Percentiles rank a stretch among this genome's conserved stretches.
These are phyloP conservation scores for Drosophila formosana DNA, from an alignment of 2,888 invertebrate genomes.

Conservation along the genomic window DNA sequence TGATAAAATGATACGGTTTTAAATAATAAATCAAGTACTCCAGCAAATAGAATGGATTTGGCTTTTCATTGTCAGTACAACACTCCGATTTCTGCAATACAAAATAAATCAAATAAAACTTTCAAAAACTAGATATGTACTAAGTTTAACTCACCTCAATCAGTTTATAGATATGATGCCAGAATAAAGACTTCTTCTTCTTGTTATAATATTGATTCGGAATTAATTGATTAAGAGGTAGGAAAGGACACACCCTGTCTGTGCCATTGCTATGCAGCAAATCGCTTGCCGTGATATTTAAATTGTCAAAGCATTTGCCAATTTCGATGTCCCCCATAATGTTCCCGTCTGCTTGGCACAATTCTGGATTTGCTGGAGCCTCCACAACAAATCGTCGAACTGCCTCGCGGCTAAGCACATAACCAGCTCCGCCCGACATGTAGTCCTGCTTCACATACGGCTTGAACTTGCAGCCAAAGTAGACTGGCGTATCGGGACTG, in stretches of 20 bases:
- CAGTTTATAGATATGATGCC: too few species aligned
- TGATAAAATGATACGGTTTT: background rate
- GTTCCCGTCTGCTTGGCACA: slow-evolving; percentile 85
- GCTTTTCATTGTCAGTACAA: background rate
- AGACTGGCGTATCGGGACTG: slow-evolving; percentile 90
- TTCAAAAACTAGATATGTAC: background rate
- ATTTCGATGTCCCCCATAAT: slow-evolving; percentile 84
- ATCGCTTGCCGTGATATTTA: slow-evolving; percentile 86
- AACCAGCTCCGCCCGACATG: slow-evolving; percentile 97
- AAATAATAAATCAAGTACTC: background rate
- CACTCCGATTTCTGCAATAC: too few species aligned
- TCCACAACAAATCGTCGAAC: slow-evolving; percentile 91
- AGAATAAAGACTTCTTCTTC: too few species aligned
- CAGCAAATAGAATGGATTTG: background rate
- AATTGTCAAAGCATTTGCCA: slow-evolving; percentile 90
- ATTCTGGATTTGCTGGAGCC: slow-evolving; percentile 88
- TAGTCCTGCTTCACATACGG: slow-evolving; percentile 90
- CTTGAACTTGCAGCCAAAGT: slow-evolving; percentile 97
- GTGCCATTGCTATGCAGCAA: too few species aligned
- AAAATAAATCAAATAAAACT: background rate
- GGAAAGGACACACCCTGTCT: too few species aligned
- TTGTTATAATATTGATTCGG: too few species aligned
- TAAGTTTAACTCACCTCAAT: too few species aligned
- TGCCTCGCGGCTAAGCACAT: slow-evolving; percentile 96
- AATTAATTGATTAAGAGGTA: too few species aligned